Conservation (phyloP, 2,113 vertebrate species). For the Zosterops japonicus region DNA sequence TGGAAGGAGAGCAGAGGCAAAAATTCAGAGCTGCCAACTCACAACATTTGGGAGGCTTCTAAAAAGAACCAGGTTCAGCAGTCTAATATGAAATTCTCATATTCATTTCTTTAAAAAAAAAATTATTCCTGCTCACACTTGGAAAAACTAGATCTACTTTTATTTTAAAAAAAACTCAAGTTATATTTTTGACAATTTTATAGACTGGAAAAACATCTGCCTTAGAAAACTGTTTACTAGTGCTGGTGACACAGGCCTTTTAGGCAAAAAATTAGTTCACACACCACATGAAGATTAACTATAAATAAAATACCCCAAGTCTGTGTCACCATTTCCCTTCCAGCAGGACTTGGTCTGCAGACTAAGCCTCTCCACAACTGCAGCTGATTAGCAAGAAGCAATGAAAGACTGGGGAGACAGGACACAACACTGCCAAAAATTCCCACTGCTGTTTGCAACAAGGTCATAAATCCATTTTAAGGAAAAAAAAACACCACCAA, state of each 20-base stretch:
- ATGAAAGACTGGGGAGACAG: background rate
- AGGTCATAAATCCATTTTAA: background rate
- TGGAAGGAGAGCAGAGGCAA: background rate
- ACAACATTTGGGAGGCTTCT: background rate
- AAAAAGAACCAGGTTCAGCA: background rate
- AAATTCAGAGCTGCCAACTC: background rate
- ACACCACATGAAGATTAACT: background rate
- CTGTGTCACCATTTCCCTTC: background rate
- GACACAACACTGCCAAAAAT: background rate
- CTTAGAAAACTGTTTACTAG: background rate
- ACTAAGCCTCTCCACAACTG: background rate
- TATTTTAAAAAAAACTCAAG: background rate
- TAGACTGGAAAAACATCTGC: background rate
- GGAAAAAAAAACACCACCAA: background rate
- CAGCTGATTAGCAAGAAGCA: background rate
- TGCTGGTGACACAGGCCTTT: background rate
- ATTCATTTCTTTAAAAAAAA: background rate
- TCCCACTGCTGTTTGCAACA: background rate
- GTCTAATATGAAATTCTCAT: background rate
- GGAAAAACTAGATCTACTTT: background rate
- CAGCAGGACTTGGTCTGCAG: background rate
- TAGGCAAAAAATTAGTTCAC: background rate
- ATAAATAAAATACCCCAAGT: background rate
- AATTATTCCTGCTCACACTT: background rate
- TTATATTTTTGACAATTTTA: background rate